Conservation (phyloP, 2,797 vertebrate genomes). For the Nothura maculosa region DNA sequence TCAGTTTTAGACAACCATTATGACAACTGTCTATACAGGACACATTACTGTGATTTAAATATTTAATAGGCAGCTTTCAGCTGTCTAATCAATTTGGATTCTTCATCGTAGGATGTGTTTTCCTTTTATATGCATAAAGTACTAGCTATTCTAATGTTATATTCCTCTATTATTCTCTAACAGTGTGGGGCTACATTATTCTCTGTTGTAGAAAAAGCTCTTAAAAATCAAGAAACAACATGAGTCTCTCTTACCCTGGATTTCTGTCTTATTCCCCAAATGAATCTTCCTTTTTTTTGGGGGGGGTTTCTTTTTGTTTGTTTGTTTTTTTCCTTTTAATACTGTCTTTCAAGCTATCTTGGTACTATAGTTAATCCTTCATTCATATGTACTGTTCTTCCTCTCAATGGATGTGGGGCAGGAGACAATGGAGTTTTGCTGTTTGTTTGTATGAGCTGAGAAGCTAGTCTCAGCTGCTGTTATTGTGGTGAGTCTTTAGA, state of each 20-base stretch:
- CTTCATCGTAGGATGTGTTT: neutral
- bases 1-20: neutral
- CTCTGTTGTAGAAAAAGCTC: constrained; percentile 2
- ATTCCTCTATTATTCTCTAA: neutral
- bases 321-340: neutral
- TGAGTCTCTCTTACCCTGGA: neutral
- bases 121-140: neutral
- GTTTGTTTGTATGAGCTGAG: neutral
- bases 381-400: neutral
- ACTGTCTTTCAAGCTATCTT: neutral
- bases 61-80: neutral
- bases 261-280: neutral
- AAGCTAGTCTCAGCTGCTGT: neutral
- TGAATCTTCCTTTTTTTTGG: neutral
- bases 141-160: neutral
- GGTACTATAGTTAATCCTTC: neutral
- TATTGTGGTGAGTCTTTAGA: neutral
- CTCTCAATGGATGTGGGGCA: neutral
- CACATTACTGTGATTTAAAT: neutral
- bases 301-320: neutral
- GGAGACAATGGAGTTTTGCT: neutral
- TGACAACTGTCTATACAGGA: neutral
- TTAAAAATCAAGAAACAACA: constrained; percentile 10
- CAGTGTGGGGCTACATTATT: neutral
- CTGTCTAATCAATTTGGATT: neutral